Evolutionary conservation across 2,888 invertebrate genomes (phyloP), one percentile per base, ranked within the genome.

Genomic region (Drosophila austrosaltans): DNA sequence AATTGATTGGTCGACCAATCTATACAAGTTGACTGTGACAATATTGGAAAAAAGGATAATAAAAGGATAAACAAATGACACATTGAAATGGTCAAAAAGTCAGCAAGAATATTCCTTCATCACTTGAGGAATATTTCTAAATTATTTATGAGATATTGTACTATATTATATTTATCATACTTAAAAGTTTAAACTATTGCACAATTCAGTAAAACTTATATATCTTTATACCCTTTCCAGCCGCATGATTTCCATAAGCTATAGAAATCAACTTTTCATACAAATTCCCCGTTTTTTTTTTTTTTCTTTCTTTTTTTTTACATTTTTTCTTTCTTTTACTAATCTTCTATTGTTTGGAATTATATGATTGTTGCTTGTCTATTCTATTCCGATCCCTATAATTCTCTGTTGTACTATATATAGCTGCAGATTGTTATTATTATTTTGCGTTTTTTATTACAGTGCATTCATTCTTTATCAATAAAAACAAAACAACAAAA

Each of bases 381-480:
- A 16, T 16, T 48, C 22, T 22, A 48, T 3, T 7, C 48, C 40
- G n/a, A 22, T 48, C 22, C 22, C 20, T 44, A 20, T 44, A 39
- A 12, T 39, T 39, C 36, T 39, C 1, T 39, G 1, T 12, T 7
- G 58, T 74, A 70, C 69, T 68, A 16, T 16, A 66, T 65, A 56
- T 66, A 74, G 61, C 39, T 57, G 57, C 66, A 66, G 22, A 63
- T 69, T 68, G 63, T 72, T 72, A 73, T 69, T 76, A 76, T 88
- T 85, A 81, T 87, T 80, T 81, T 87, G 76, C 75, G 73, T 82
- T 72, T 82, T 72, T 78, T 84, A 81, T 85, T 85, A 84, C 79
- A 87, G 82, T 81, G 80, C 82, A 75, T 78, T 71, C 87, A 83
- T 78, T 84, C n/a, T 78, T 77, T 76, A 84, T 82, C 82, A 77